Evolutionary conservation across 2,797 vertebrate species (phyloP).

Genomic region (Propithecus deckenii): DNA sequence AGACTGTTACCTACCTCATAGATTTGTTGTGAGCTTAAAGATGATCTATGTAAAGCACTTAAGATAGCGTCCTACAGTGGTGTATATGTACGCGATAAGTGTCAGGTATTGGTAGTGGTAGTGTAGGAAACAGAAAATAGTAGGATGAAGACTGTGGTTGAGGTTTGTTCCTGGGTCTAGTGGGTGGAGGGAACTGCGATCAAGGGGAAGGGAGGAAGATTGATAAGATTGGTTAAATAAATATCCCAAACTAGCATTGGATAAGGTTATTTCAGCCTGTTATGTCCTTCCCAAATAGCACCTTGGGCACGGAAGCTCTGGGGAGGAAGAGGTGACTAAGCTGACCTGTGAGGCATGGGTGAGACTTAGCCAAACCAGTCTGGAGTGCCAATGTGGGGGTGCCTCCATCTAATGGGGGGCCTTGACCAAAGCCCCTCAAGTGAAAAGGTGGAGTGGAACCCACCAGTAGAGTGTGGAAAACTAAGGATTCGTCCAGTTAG

Average conservation of each 20-base stretch:
- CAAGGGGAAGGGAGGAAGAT: background rate
- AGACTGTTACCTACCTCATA: background rate
- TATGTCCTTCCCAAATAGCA: too few relatives aligned
- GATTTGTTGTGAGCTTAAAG: background rate
- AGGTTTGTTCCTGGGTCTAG: background rate
- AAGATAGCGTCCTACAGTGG: background rate
- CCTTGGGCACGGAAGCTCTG: background rate
- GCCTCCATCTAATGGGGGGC: background rate
- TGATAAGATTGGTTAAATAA: too few relatives aligned
- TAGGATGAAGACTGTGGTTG: background rate
- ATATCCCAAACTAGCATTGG: too few relatives aligned
- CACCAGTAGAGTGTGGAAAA: background rate
- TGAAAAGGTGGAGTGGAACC: background rate
- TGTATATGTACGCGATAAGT: accelerated
- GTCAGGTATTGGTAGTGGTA: background rate
- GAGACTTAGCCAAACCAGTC: background rate
- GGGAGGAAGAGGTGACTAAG: background rate
- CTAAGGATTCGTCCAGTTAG: background rate
- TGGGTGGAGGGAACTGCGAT: background rate
- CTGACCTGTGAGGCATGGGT: background rate
- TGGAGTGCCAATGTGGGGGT: background rate
- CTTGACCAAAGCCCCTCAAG: background rate
- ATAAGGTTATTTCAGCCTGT: too few relatives aligned
- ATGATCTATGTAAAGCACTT: background rate
- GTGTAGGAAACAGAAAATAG: background rate